A percentile compares a stretch with the other conserved stretches of the same genome.
phyloP scores from a whole-genome alignment of 2,113 vertebrate genomes.

The Hemiprocne comata region DNA sequence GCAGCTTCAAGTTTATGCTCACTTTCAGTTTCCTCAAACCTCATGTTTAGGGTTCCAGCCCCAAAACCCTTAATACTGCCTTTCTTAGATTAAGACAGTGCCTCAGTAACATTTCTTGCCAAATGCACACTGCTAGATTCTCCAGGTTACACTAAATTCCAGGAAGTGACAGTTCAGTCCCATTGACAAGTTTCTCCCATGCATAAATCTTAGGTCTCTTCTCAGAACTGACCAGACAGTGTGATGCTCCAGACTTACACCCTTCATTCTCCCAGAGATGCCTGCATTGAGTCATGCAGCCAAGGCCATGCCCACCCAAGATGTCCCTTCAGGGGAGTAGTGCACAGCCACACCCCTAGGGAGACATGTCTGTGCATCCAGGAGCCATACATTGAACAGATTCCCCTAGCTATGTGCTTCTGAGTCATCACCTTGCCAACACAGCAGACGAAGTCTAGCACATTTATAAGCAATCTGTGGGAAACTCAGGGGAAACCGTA shows the following conservation, averaged over 20 bases:
- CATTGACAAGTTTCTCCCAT: background rate
- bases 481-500: background rate
- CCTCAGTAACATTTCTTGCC: background rate
- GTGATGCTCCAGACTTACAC: background rate
- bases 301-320: background rate
- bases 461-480: conserved; percentile 42
- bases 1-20: background rate
- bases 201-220: rapidly evolving
- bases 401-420: background rate
- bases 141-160: background rate
- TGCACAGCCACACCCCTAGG: rapidly evolving
- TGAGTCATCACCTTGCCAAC: conserved; percentile 27
- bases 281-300: rapidly evolving
- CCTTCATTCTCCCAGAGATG: background rate
- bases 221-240: background rate
- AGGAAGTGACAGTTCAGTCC: background rate
- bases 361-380: background rate
- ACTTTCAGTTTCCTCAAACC: background rate
- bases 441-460: conserved; percentile 17
- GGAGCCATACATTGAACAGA: background rate
- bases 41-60: background rate
- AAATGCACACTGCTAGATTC: background rate
- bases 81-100: background rate
- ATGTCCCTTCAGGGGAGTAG: background rate
- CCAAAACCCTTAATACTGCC: background rate